phyloP scores from a whole-genome alignment of 2,888 invertebrate species.

The Amblyteles armatorius region DNA sequence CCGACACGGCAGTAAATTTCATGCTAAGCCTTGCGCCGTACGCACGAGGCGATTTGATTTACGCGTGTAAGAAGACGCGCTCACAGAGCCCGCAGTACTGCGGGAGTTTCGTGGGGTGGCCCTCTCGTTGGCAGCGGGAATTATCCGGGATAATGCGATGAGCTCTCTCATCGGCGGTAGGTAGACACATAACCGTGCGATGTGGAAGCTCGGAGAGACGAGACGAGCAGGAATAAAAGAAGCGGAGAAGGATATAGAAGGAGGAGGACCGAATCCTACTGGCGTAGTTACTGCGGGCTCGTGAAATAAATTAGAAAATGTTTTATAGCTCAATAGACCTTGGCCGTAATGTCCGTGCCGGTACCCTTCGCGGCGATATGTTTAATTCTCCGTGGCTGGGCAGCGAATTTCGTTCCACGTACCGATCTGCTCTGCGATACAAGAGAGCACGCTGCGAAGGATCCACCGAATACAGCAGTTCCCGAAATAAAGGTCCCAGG shows the following conservation, averaged over 20 bases:
- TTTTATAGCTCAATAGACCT: constrained; percentile 65
- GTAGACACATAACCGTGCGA: constrained; percentile 40
- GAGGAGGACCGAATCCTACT: constrained; percentile 46
- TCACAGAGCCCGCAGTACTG: constrained; percentile 66
- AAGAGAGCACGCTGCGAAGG: background rate
- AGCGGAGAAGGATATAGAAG: constrained; percentile 31
- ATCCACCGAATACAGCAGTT: background rate
- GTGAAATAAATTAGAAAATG: constrained; percentile 65
- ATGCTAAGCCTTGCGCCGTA: constrained; percentile 74
- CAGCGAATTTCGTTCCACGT: constrained; percentile 27
- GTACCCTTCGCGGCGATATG: constrained; percentile 35
- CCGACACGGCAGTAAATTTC: constrained; percentile 78
- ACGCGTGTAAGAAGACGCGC: constrained; percentile 72
- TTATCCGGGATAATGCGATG: constrained; percentile 71
- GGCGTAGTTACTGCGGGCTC: constrained; percentile 47
- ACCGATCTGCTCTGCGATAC: constrained; percentile 5
- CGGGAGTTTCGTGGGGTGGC: constrained; percentile 69
- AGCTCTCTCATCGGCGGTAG: constrained; percentile 70
- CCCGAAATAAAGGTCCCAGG: background rate
- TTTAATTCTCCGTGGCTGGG: constrained; percentile 12
- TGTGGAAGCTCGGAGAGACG: constrained; percentile 35
- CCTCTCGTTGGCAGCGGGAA: constrained; percentile 67
- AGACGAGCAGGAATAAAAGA: constrained; percentile 18
- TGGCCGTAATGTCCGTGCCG: constrained; percentile 40
- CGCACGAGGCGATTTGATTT: constrained; percentile 76